A percentile compares a stretch with the other conserved stretches of the same genome.
phyloP scores from a whole-genome alignment of 2,797 vertebrate species.

The Trachurus trachurus region DNA sequence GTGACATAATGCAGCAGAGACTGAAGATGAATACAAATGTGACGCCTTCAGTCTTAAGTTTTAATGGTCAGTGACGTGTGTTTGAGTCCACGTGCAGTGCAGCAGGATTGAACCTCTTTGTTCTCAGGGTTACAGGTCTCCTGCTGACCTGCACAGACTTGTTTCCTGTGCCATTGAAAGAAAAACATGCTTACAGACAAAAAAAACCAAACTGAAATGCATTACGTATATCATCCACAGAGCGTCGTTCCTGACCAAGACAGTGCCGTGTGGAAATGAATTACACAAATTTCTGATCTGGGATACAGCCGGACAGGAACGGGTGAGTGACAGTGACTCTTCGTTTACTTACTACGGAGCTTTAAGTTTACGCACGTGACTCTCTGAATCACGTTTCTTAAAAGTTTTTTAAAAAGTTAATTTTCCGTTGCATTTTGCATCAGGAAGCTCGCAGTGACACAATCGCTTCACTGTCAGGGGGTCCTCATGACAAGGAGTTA shows the following conservation, averaged over 20 bases:
- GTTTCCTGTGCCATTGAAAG: slow-evolving; percentile 32
- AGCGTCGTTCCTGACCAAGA: slow-evolving; percentile 99
- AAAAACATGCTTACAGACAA: not conserved
- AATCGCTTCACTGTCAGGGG: slow-evolving; percentile 31
- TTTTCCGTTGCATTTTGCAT: slow-evolving; percentile 33
- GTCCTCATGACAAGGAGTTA: slow-evolving; percentile 36
- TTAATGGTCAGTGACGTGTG: not conserved
- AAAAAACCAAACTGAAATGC: slow-evolving; percentile 27
- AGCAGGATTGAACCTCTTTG: not conserved
- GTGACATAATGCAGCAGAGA: not conserved
- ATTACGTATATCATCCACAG: slow-evolving; percentile 80
- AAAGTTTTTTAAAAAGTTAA: not conserved
- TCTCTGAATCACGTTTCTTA: slow-evolving; percentile 1
- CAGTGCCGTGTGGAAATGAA: slow-evolving; percentile 95
- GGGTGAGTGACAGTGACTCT: slow-evolving; percentile 86
- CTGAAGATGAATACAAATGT: not conserved
- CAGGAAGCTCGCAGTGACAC: slow-evolving; percentile 39
- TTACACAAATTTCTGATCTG: slow-evolving; percentile 99
- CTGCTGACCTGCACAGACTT: slow-evolving; percentile 25
- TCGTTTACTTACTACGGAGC: not conserved
- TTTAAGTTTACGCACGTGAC: slow-evolving; percentile 26
- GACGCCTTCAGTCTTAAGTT: not conserved
- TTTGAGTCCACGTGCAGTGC: not conserved
- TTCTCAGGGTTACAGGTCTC: slow-evolving; percentile 28
- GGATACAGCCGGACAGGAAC: slow-evolving; percentile 98